These are phyloP conservation scores for Hirundo rustica DNA, from an alignment of 2,797 vertebrate genomes.

Conservation along the genomic window DNA sequence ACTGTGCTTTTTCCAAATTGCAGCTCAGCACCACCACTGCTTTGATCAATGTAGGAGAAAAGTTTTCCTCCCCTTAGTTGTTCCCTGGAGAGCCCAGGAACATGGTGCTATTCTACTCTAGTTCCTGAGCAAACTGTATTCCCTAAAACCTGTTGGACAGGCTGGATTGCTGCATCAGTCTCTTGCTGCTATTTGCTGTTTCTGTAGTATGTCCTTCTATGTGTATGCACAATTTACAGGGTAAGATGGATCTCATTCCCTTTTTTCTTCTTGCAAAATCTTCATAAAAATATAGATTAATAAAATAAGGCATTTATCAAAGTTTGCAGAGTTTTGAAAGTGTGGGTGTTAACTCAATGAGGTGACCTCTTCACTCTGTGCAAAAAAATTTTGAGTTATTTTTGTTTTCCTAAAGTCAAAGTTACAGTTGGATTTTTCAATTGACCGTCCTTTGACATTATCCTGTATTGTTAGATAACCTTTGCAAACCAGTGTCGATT, in stretches of 20 bases:
- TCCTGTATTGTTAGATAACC: background rate
- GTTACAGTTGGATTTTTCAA: background rate
- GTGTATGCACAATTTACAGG: background rate
- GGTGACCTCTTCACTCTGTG: background rate
- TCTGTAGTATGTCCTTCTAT: background rate
- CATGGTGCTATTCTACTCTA: accelerated
- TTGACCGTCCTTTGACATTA: background rate
- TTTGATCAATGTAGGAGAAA: background rate
- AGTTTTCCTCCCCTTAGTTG: background rate
- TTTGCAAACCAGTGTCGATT: background rate
- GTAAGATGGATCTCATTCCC: background rate
- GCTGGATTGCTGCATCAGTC: background rate
- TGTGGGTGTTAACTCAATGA: background rate
- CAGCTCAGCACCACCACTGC: background rate
- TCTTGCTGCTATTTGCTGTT: background rate
- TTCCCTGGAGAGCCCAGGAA: background rate
- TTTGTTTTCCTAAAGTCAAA: background rate
- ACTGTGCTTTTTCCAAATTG: background rate
- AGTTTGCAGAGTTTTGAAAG: background rate
- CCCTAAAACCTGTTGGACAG: background rate
- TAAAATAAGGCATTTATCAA: background rate
- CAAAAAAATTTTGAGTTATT: background rate
- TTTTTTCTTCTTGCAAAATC: background rate
- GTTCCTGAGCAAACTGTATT: background rate
- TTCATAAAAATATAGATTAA: background rate